Conservation (phyloP, 2,888 invertebrate genomes). For the Sphinx pinastri region DNA sequence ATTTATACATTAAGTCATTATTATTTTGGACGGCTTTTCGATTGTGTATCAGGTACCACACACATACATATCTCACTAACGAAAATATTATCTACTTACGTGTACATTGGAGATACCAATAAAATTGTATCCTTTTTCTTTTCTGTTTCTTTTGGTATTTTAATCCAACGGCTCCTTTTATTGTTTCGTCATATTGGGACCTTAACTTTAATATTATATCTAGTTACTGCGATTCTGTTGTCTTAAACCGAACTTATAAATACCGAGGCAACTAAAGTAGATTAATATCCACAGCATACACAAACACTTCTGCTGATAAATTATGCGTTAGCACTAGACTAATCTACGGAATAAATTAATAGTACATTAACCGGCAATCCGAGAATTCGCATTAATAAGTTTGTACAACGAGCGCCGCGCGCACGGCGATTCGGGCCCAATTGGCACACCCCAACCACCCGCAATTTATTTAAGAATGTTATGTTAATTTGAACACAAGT, state of each 20-base stretch:
- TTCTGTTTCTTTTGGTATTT: too few relatives aligned
- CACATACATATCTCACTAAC: too few relatives aligned
- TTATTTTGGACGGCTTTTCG: too few relatives aligned
- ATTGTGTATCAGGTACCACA: too few relatives aligned
- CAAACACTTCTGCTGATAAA: conserved; percentile 44
- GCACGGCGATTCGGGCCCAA: conserved; percentile 56
- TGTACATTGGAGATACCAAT: too few relatives aligned
- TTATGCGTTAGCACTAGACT: conserved; percentile 63
- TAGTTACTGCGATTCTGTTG: too few relatives aligned
- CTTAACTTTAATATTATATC: too few relatives aligned
- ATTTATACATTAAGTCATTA: too few relatives aligned
- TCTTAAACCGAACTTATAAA: neutral
- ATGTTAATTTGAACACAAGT: conserved; percentile 84
- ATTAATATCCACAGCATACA: neutral
- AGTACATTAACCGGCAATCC: conserved; percentile 74
- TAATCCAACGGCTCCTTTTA: too few relatives aligned
- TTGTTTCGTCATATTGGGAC: too few relatives aligned
- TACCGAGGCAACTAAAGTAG: conserved; percentile 1
- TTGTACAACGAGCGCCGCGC: conserved; percentile 61
- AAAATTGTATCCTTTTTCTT: too few relatives aligned
- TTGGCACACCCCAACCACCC: conserved; percentile 62
- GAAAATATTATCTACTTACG: too few relatives aligned
- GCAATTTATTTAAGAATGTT: conserved; percentile 84
- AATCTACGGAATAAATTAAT: conserved; percentile 76
- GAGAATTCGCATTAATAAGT: conserved; percentile 75